A percentile compares a stretch with the other conserved stretches of the same genome.
These are phyloP conservation scores for Oncorhynchus nerka DNA, from an alignment of 2,113 vertebrate species.

Conservation along the genomic window DNA sequence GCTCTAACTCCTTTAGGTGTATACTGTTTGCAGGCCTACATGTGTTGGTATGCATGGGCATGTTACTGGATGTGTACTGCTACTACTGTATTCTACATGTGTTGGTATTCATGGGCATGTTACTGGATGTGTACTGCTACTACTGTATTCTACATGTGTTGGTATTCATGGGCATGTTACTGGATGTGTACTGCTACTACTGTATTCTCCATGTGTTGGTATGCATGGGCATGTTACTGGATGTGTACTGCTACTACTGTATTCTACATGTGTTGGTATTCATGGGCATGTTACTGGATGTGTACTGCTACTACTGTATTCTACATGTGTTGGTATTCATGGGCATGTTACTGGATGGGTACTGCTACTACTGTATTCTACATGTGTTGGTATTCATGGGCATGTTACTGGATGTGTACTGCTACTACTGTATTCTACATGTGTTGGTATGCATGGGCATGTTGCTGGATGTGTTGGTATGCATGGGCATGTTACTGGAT, in stretches of 20 bases:
- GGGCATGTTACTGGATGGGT: background rate
- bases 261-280: background rate
- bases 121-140: too few relatives aligned
- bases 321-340: background rate
- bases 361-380: too few relatives aligned
- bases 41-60: background rate
- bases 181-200: background rate
- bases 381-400: background rate
- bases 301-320: background rate
- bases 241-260: background rate
- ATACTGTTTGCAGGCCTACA: background rate
- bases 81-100: too few relatives aligned
- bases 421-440: too few relatives aligned
- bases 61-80: too few relatives aligned
- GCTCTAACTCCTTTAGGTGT: constrained; percentile 29
- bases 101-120: too few relatives aligned
- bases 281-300: background rate
- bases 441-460: background rate
- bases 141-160: too few relatives aligned
- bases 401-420: background rate
- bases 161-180: background rate
- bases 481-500: too few relatives aligned
- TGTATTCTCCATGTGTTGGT: background rate
- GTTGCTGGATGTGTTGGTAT: background rate
- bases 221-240: background rate